Evolutionary conservation across 2,113 vertebrate genomes (phyloP), one percentile per base, ranked within the genome.

Genomic region (Oncorhynchus kisutch): DNA sequence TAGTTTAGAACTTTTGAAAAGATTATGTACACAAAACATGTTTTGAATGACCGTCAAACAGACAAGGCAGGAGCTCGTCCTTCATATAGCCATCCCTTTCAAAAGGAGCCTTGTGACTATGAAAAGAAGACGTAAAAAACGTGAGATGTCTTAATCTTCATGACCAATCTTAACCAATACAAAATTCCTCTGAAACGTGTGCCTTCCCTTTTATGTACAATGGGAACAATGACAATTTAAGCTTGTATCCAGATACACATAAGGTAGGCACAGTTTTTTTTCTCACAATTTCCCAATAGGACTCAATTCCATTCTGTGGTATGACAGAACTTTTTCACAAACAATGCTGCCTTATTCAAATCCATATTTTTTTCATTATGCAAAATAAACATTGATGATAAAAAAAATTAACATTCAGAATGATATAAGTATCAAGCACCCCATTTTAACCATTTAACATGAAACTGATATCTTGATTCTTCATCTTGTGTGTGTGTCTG

Each of bases 11-110:
- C 78, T 73, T 86, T 84, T 86, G 85, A 88, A 88, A 89, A 90
- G 87, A 92, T 78, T 92, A 92, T 94, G 87, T 93, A 93, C 93
- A 91, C 89, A 91, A 88, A 91, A 90, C 88, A 90, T 83, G 68
- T 87, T 82, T 78, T 76, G 27, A 78, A 87, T 81, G 79, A 78
- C 79, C 16, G 70, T 86, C 73, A 77, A 83, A 81, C 74, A 0
- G 27, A 87, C 89, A 85, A 86, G 85, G 77, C 64, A 75, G 66
- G 69, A 73, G 59, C 57, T 75, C 72, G 48, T 74, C 76, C 45
- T 72, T 86, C 74, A 85, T 79, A 86, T 76, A 79, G 84, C 68
- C 71, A 72, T 77, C 69, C 3, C 29, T 85, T 81, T 76, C 77
- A 31, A 88, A 71, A 74, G 79, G 79, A 88, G 82, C 76, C 73